A percentile compares a stretch with the other conserved stretches of the same genome.
Evolutionary conservation across 2,888 invertebrate species (phyloP).

Genomic region (Metallyticus violacea): DNA sequence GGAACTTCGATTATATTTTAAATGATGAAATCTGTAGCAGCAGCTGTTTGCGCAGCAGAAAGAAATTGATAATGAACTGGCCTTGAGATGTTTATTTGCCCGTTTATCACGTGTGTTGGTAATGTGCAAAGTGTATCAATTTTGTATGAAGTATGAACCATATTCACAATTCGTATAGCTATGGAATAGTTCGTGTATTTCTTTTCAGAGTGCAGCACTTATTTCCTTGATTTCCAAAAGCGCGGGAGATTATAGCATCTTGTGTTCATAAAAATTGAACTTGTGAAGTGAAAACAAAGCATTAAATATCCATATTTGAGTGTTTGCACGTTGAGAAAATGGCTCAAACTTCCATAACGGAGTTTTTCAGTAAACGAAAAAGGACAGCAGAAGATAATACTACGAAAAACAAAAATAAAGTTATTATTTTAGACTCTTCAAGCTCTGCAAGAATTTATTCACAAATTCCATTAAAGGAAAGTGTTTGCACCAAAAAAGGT

Average conservation of each 20-base stretch:
- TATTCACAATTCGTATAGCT: not conserved
- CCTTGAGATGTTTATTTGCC: not conserved
- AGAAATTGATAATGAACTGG: not conserved
- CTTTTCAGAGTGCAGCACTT: not conserved
- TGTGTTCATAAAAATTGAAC: too few species aligned
- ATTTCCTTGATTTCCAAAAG: not conserved
- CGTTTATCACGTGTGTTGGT: not conserved
- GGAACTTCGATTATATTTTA: not conserved
- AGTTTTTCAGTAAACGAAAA: slow-evolving; percentile 74
- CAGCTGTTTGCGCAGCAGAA: too few species aligned
- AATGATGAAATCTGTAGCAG: too few species aligned
- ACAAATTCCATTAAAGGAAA: not conserved
- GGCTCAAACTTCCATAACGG: slow-evolving; percentile 74
- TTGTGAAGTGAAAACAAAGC: not conserved
- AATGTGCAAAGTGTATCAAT: not conserved
- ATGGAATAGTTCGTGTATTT: not conserved
- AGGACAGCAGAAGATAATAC: slow-evolving; percentile 63
- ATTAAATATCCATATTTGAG: not conserved
- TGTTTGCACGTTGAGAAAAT: slow-evolving; percentile 45
- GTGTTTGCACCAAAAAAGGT: too few species aligned
- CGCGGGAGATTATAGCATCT: not conserved
- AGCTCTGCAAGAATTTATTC: not conserved
- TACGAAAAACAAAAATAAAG: slow-evolving; percentile 55
- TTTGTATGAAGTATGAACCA: too few species aligned
- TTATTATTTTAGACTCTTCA: slow-evolving; percentile 44